Percentiles rank a stretch among this genome's conserved stretches.
Evolutionary conservation across 2,888 invertebrate genomes (phyloP).

Genomic region (Hypsopygia costalis): DNA sequence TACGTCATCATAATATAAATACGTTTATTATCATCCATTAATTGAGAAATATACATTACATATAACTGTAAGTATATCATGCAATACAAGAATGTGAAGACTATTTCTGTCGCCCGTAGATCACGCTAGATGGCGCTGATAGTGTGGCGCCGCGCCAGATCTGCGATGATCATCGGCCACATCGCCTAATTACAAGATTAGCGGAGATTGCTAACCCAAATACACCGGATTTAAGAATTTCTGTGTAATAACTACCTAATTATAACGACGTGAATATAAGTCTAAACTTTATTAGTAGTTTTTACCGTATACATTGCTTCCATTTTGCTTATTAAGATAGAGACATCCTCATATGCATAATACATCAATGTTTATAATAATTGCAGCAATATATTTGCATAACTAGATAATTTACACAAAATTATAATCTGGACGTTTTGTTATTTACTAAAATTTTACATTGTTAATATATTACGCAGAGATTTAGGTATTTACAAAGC

Average conservation of each 20-base stretch:
- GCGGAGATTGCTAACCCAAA: conserved; percentile 33
- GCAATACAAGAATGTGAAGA: conserved; percentile 26
- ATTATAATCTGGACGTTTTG: not conserved
- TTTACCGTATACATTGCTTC: not conserved
- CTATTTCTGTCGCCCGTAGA: conserved; percentile 58
- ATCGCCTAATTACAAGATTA: conserved; percentile 57
- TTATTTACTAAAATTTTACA: conserved; percentile 10
- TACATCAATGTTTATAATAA: not conserved
- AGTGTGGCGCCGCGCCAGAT: conserved; percentile 69
- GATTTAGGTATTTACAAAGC: not conserved
- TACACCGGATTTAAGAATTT: not conserved
- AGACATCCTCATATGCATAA: not conserved
- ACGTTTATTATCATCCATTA: no score
- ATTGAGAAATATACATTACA: no score
- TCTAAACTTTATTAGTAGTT: no score
- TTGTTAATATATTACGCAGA: conserved; percentile 3
- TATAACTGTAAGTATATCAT: conserved; percentile 8
- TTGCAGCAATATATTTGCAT: not conserved
- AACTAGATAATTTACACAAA: not conserved
- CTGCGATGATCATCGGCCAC: conserved; percentile 54
- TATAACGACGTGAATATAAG: no score
- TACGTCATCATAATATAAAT: no score
- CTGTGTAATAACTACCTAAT: not conserved
- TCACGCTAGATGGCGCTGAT: conserved; percentile 73
- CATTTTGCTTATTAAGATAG: not conserved